A percentile compares a stretch with the other conserved stretches of the same genome.
These are phyloP conservation scores for Caenorhabditis wallacei DNA, from an alignment of 2,888 invertebrate species.

Conservation along the genomic window DNA sequence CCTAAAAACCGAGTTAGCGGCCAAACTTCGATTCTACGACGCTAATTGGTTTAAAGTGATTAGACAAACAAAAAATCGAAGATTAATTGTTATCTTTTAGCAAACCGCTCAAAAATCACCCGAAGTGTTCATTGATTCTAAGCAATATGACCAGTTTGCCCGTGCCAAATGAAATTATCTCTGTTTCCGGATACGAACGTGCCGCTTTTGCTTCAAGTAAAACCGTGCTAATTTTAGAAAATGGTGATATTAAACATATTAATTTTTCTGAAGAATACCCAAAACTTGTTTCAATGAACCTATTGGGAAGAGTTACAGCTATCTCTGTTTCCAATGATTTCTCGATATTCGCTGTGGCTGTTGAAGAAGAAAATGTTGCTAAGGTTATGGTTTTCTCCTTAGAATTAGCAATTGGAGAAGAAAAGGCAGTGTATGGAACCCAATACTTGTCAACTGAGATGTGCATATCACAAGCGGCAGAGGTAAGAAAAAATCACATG, in stretches of 20 bases:
- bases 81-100: constrained; percentile 44
- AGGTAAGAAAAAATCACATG: constrained; percentile 47
- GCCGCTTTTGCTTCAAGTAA: constrained; percentile 50
- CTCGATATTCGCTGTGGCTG: constrained; percentile 47
- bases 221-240: constrained; percentile 51
- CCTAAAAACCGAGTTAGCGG: constrained; percentile 61
- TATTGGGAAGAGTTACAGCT: constrained; percentile 52
- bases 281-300: constrained; percentile 22
- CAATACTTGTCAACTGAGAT: constrained; percentile 48
- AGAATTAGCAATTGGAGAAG: constrained; percentile 45
- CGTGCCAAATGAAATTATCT: constrained; percentile 58
- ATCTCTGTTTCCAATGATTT: constrained; percentile 63
- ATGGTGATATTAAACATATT: constrained; percentile 51
- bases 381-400: constrained; percentile 59
- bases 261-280: constrained; percentile 31
- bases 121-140: constrained; percentile 67
- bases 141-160: constrained; percentile 73
- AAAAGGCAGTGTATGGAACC: constrained; percentile 47
- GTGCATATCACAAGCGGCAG: constrained; percentile 65
- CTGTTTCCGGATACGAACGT: constrained; percentile 58
- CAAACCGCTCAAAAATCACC: constrained; percentile 60
- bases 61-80: background rate
- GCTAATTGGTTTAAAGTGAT: constrained; percentile 68
- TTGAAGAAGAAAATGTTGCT: constrained; percentile 64
- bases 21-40: constrained; percentile 64